These are phyloP conservation scores for Suncus etruscus DNA, from an alignment of 2,113 vertebrate genomes.

Conservation along the genomic window DNA sequence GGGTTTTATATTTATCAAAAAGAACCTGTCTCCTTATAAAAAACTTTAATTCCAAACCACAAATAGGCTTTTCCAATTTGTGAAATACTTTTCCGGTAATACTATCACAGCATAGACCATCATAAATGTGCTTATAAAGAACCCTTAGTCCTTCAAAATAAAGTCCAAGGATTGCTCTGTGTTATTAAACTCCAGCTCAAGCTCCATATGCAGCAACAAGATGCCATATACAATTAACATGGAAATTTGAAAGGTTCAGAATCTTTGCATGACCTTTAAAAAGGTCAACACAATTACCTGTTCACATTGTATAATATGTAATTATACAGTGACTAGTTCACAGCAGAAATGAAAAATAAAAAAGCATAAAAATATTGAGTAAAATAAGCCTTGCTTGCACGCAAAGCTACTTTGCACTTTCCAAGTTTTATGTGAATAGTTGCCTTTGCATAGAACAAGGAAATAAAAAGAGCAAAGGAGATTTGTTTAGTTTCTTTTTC, in stretches of 20 bases:
- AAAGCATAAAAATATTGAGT: conserved; percentile 67
- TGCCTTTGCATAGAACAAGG: neutral
- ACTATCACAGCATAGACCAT: conserved; percentile 30
- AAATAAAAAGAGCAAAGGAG: conserved; percentile 69
- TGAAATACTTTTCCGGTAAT: neutral
- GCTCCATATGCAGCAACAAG: conserved; percentile 57
- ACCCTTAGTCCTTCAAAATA: neutral
- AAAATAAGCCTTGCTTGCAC: conserved; percentile 72
- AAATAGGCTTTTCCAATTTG: conserved; percentile 48
- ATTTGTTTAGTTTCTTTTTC: conserved; percentile 61
- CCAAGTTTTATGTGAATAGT: conserved; percentile 32
- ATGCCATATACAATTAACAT: conserved; percentile 75
- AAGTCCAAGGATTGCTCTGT: conserved; percentile 67
- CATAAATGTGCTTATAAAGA: conserved; percentile 41
- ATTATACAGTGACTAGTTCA: conserved; percentile 59
- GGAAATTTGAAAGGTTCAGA: conserved; percentile 61
- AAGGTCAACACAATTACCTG: conserved; percentile 46
- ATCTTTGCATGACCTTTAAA: conserved; percentile 72
- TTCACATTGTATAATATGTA: conserved; percentile 55
- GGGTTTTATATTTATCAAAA: conserved; percentile 8
- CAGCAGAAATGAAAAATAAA: neutral
- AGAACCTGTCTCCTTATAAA: conserved; percentile 10
- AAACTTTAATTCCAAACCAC: conserved; percentile 36
- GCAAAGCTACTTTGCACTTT: conserved; percentile 50
- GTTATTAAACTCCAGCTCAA: conserved; percentile 81